These are phyloP conservation scores for Rhinolophus sinicus DNA, from an alignment of 2,113 vertebrate genomes.

Conservation along the genomic window DNA sequence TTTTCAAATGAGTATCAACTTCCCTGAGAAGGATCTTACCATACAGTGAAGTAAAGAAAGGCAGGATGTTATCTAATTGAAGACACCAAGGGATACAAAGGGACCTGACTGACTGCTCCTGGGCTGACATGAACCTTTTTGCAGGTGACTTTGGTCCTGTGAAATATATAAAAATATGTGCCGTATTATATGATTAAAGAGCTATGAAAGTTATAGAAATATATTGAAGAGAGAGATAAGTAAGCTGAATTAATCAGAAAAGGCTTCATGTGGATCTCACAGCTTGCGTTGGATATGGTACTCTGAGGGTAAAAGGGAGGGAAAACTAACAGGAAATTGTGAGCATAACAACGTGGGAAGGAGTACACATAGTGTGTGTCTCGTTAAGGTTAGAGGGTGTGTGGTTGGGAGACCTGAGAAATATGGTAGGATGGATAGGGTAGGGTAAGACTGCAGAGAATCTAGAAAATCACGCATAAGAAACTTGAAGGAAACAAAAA, in stretches of 20 bases:
- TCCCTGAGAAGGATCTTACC: not conserved
- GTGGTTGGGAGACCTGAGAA: not conserved
- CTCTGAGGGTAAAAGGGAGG: not conserved
- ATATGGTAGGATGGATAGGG: not conserved
- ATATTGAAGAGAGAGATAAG: not conserved
- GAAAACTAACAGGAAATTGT: not conserved
- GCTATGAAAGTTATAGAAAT: not conserved
- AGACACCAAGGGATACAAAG: not conserved
- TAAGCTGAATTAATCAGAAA: not conserved
- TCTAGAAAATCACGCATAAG: not conserved
- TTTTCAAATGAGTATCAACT: not conserved
- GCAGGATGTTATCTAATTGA: not conserved
- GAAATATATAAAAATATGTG: not conserved
- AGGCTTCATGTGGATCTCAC: not conserved
- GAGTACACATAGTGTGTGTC: not conserved
- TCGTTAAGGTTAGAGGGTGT: not conserved
- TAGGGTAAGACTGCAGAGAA: not conserved
- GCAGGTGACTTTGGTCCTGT: not conserved
- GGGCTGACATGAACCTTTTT: not conserved
- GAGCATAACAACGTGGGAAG: not conserved
- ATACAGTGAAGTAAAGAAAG: not conserved
- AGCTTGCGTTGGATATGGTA: not conserved
- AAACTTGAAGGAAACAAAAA: not conserved
- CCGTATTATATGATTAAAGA: not conserved
- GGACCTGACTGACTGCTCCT: not conserved